These are phyloP conservation scores for Linnaemya tessellans DNA, from an alignment of 2,888 invertebrate species.

Conservation along the genomic window DNA sequence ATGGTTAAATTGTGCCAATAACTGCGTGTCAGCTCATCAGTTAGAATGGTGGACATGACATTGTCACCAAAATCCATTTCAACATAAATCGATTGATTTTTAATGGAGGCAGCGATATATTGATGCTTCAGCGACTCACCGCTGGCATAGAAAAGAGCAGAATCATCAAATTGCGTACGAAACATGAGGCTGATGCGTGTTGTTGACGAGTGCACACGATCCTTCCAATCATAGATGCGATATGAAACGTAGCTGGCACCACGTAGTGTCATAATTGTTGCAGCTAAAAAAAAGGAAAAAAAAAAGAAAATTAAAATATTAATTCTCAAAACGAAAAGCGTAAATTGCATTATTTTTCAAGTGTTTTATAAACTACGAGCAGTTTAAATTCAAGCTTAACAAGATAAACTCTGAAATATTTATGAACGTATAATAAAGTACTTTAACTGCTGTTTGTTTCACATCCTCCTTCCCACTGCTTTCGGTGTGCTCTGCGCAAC, in stretches of 20 bases:
- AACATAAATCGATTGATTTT: slow-evolving; percentile 91
- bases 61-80: slow-evolving; percentile 95
- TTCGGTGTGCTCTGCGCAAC: slow-evolving; percentile 41
- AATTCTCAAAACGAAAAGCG: slow-evolving; percentile 11
- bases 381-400: neutral
- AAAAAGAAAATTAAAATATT: neutral
- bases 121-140: slow-evolving; percentile 93
- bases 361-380: neutral
- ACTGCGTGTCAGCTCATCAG: slow-evolving; percentile 88
- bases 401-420: slow-evolving; percentile 20
- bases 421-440: neutral
- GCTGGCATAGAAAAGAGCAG: slow-evolving; percentile 95
- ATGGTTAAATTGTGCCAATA: slow-evolving; percentile 96
- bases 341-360: slow-evolving; percentile 25
- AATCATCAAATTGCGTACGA: slow-evolving; percentile 95
- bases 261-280: slow-evolving; percentile 92
- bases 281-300: slow-evolving; percentile 85
- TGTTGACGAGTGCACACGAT: slow-evolving; percentile 93
- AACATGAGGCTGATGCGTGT: slow-evolving; percentile 95
- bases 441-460: neutral
- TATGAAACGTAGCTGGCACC: slow-evolving; percentile 97
- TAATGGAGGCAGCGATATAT: slow-evolving; percentile 94
- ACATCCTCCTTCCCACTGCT: slow-evolving; percentile 17
- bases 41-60: slow-evolving; percentile 87
- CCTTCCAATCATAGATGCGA: slow-evolving; percentile 96